Base-by-base conservation (phyloP, 2,797 vertebrate genomes). In the Scleropages formosus region DNA sequence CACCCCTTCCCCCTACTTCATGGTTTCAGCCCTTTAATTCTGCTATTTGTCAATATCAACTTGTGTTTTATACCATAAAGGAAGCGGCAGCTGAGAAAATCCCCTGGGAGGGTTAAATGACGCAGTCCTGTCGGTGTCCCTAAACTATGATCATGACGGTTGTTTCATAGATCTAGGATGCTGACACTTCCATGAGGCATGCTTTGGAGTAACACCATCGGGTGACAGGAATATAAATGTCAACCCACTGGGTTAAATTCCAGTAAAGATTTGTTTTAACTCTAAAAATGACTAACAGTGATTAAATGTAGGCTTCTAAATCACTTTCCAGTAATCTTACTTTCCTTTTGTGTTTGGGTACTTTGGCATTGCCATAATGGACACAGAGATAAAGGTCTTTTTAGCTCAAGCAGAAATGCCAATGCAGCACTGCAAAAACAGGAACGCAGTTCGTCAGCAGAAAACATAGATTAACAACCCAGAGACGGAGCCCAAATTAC, bases 401-500 rank as follows among this genome's bases (percentile, higher is more conserved):
- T 91, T 88, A 64, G 82, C 78, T 87, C 78, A 18, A 79, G 85
- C 11, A 86, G 88, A 92, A 93, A 88, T 89, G 92, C 89, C 88
- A 85, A 84, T 77, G 85, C 86, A 90, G 90, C 88, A 88, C 87
- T 90, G 89, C 86, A 85, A 84, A 22, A 86, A 82, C 1, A 10
- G 79, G 84, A 91, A 92, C 88, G 84, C 84, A 80, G 90, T 83
- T 82, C 73, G 75, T 92, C 92, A 93, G 91, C 91, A 90, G 88
- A 76, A 93, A 59, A 91, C 83, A 86, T 82, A 90, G 86, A 86
- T 84, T 87, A 85, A 87, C 84, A 87, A 86, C 86, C 87, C 90
- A 86, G 88, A 85, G 89, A 84, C 86, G 85, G 90, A 24, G 86
- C 78, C 84, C 87, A 80, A 84, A 93, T 93, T 93, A 92, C 84